phyloP scores from a whole-genome alignment of 2,888 invertebrate species.

The Drosophila pseudotakahashii region DNA sequence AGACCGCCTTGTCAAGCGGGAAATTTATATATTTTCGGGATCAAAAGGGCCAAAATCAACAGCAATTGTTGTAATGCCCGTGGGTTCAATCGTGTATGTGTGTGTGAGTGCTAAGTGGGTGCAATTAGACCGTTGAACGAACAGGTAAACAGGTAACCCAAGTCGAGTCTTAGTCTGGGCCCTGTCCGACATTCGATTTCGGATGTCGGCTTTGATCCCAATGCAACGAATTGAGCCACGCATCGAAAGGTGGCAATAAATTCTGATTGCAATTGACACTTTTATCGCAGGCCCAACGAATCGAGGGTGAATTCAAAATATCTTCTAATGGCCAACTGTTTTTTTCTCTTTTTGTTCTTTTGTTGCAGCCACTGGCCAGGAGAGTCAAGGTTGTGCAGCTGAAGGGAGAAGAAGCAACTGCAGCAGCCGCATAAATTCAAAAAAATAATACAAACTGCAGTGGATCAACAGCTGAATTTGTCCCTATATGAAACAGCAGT shows the following conservation, averaged over 20 bases:
- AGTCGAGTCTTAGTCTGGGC: conserved; percentile 4
- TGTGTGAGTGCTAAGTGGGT: conserved; percentile 72
- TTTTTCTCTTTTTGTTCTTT: background rate
- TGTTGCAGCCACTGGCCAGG: conserved; percentile 14
- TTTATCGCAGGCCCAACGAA: conserved; percentile 66
- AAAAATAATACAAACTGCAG: background rate
- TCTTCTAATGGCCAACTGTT: conserved; percentile 37
- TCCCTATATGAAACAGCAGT: background rate
- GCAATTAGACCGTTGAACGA: conserved; percentile 65
- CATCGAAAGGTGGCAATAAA: conserved; percentile 74
- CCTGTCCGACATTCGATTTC: conserved; percentile 1
- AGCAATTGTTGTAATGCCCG: conserved; percentile 59
- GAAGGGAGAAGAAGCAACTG: conserved; percentile 9
- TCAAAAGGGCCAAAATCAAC: conserved; percentile 62
- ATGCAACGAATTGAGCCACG: conserved; percentile 56
- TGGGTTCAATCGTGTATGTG: background rate
- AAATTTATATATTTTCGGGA: conserved; percentile 65
- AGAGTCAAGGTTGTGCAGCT: conserved; percentile 22
- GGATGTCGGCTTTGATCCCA: conserved; percentile 40
- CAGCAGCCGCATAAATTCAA: conserved; percentile 10
- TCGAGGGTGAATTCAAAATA: conserved; percentile 27
- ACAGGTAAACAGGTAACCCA: conserved; percentile 52
- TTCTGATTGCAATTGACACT: conserved; percentile 78
- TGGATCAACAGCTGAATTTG: background rate
- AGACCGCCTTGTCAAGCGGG: conserved; percentile 60